These are phyloP conservation scores for Adineta ricciae DNA, from an alignment of 2,888 invertebrate genomes.

Conservation along the genomic window DNA sequence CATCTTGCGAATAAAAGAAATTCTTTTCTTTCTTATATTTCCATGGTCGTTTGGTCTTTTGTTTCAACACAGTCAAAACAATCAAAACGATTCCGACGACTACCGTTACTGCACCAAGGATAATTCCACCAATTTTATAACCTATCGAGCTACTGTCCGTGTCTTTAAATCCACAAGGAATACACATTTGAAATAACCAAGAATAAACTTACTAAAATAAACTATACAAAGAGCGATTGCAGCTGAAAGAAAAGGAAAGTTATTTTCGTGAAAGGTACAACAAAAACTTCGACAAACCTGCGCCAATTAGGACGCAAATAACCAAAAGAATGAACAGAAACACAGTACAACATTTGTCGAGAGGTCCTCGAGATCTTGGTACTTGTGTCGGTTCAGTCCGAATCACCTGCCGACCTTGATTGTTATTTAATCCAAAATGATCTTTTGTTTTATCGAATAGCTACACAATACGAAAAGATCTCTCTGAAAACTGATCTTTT, in stretches of 20 bases:
- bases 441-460: not conserved
- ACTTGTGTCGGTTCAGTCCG: not conserved
- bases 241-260: not conserved
- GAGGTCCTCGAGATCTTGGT: not conserved
- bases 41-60: not conserved
- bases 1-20: not conserved
- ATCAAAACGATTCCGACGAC: not conserved
- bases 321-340: not conserved
- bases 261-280: not conserved
- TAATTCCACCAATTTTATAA: slow-evolving; percentile 3
- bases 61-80: not conserved
- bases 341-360: not conserved
- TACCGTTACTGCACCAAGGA: not conserved
- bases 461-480: not conserved
- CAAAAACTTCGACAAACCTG: not conserved
- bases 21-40: not conserved
- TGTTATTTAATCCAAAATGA: not conserved
- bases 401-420: not conserved
- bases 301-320: not conserved
- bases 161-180: not conserved
- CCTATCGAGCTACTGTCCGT: not conserved
- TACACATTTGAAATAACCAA: not conserved
- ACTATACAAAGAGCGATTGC: not conserved
- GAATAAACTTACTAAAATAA: not conserved
- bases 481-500: not conserved